Evolutionary conservation across 2,797 vertebrate species (phyloP), one percentile per base, ranked within the genome.

Genomic region (Megalops cyprinoides): DNA sequence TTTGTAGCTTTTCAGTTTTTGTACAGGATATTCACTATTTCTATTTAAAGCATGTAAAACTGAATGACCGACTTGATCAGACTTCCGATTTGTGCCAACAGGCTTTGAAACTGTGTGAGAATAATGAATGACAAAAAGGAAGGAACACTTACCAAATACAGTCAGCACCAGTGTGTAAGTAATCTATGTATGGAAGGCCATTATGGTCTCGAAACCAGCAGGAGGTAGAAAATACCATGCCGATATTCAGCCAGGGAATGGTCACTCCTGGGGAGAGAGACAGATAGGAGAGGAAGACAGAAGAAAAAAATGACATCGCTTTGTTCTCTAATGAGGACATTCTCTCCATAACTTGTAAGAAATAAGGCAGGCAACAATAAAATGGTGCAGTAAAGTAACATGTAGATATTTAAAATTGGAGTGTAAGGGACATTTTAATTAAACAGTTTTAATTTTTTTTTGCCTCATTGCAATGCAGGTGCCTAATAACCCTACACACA

Each of bases 171-270:
- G 98, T 99, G 97, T 99, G 98, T 98, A 99, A 97, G 95, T 99
- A 99, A 98, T 99, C 98, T 87, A 99, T 98, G 92, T 97, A 99
- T 89, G 98, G 98, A 98, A 99, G 98, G 97, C 97, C 97, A 92
- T 98, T 99, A 96, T 99, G 98, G 97, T 99, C 98, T 95, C 96
- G 97, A 95, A 98, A 99, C 98, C 98, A 99, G 97, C 97, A 99
- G 97, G 98, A 99, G 97, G 98, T 99, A 99, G 98, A 99, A 97
- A 98, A 99, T 95, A 99, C 97, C 98, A 99, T 99, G 96, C 98
- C 98, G 88, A 99, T 97, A 89, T 99, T 99, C 87, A 99, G 96
- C 98, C 98, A 99, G 94, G 98, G 98, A 96, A 99, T 96, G 92
- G 98, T 99, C 93, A 99, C 97, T 96, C 98, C 98, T 99, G 77